Base-by-base conservation (phyloP, 2,888 invertebrate species). In the Carabus problematicus region DNA sequence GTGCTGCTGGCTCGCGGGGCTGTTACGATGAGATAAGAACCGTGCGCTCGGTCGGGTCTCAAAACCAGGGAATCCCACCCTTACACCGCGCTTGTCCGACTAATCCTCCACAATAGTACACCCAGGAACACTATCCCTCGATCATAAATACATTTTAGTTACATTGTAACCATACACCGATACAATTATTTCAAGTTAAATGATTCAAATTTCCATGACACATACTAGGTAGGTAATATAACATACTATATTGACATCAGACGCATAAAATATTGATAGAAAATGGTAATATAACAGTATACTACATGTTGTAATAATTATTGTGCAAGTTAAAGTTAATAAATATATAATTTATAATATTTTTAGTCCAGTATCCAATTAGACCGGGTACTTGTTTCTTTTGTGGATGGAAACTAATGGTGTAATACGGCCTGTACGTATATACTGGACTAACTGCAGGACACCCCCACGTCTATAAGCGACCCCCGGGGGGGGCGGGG, bases 11-110 rank as follows among this genome's bases (percentile, higher is more conserved):
- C 1, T 49, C 49, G 49, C 39, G 40, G 54, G 60, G 18, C 67
- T 67, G 67, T 54, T 19, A 42, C 60, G 42, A 42, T n/a, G 54
- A 67, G 67, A 67, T 67, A 67, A 67, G 67, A 39, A 60, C 43
- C 49, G 39, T 63, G 16, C 42, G 40, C 63, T 54, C 54, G 29
- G 29, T 19, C 29, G 56, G 56, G 9, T 56, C 40, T 56, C 29
- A 39, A 61, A 43, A 61, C 42, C 63, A 12, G 42, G 42, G 52
- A 42, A 54, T 52, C 52, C 42, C 63, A 52, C 39, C 52, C 54
- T 12, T 18, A 63, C 16, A 18, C 19, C 39, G 29, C 56, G 29
- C 29, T 56, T 56, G 29, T 16, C 39, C 12, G 16, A 61, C 41
- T 63, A 63, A 63, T 52, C 63, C 49, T 18, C n/a, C 16, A 49